Evolutionary conservation across 2,888 invertebrate species (phyloP), one percentile per base, ranked within the genome.

Genomic region (Lasiommata megera): DNA sequence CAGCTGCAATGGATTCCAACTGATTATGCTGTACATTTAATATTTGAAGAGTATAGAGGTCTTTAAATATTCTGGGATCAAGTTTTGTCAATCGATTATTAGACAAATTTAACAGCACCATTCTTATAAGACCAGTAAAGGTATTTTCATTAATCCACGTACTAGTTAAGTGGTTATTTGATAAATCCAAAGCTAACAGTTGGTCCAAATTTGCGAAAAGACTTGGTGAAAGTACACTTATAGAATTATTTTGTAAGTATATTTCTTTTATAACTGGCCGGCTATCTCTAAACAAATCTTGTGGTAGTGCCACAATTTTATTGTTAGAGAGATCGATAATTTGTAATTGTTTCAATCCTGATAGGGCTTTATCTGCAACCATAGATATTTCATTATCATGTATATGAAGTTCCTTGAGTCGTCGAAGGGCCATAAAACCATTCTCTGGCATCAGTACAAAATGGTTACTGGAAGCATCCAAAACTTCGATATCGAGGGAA

Each of bases 261-360:
- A 98, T 94, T 87, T 97, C 97, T 86, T 95, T 96, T 70, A 98
- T 94, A 62, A 94, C 94, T 64, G 94, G 93, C 52, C 94, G 92
- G 72, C 94, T 93, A 84, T 97, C 96, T 77, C 93, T 93, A 76
- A 98, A 97, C 65, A 98, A 88, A 74, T 95, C 95, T 63, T 96
- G 94, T 41, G 98, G 98, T 67, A 98, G 92, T 53, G 96, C 95
- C 37, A 95, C 95, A 65, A 98, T 94, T 92, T 96, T 95, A 84
- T 98, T 98, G 72, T 96, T 95, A 31, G 97, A 96, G 55, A 98
- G 88, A 87, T 98, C 97, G 63, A 98, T 93, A 73, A 96, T 93
- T 87, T 95, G 95, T 65, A 98, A 88, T 64, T 95, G 94, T 79
- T 95, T 94, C 48, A 98, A 88, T 16, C 96, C 96, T 61, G 94